Evolutionary conservation across 2,113 vertebrate genomes (phyloP), one percentile per base, ranked within the genome.

Genomic region (Mugil cephalus): DNA sequence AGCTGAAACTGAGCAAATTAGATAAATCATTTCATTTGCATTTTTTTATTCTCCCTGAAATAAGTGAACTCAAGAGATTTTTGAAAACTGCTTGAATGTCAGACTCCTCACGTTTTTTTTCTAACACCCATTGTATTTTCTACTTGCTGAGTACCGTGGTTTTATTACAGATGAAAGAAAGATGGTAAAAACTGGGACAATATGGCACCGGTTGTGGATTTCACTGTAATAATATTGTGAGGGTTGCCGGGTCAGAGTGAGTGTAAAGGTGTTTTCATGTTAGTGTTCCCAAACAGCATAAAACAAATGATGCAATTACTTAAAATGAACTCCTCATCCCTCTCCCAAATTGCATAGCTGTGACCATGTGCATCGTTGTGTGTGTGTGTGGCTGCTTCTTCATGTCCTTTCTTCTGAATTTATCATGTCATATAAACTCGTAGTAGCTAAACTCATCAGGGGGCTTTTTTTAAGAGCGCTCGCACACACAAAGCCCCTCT

Each of bases 261-360:
- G 54, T 63, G 51, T 66, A 71, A 52, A 80, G 74, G 60, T 77
- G 74, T 75, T 79, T 82, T 61, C 54, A 76, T 71, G 82, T 79
- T 70, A 65, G 74, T 84, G 69, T 90, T 88, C 83, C 69, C 74
- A 85, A 84, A 63, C 82, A 82, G 74, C 68, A 86, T 87, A 69
- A 74, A 90, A 92, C 89, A 88, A 92, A 90, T 83, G 69, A 78
- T 62, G 73, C 69, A 85, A 88, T 91, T 86, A 83, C 66, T 84
- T 89, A 88, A 88, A 91, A 69, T 51, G 55, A 68, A 19, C 74
- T 45, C 9, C 74, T 74, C 81, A 85, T 87, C 80, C 59, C 61
- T 83, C 69, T 73, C 64, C 80, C 68, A 82, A 82, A 74, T 50
- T 66, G 50, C 82, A 82, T 39, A 71, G 74, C 78, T 83, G 74